Conservation (phyloP, 1,140 invertebrate species). For the Cardiocondyla obscurior region DNA sequence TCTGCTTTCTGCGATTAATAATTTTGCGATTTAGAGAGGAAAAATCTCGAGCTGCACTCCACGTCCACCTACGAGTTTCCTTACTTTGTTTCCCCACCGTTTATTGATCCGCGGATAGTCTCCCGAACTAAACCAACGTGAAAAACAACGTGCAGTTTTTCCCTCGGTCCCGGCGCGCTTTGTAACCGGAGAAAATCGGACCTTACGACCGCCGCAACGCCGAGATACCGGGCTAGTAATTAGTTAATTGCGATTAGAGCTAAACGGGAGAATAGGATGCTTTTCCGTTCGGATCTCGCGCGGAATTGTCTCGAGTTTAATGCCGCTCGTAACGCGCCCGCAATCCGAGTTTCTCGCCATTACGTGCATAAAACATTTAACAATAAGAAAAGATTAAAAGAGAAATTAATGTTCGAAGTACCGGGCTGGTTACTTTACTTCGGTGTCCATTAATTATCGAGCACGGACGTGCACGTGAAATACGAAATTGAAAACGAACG, state of each 20-base stretch:
- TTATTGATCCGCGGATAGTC: constrained; percentile 36
- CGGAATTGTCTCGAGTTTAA: background rate
- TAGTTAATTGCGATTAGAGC: constrained; percentile 56
- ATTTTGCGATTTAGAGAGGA: background rate
- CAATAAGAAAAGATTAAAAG: background rate
- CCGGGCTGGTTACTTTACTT: background rate
- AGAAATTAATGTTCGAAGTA: background rate
- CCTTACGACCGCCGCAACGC: constrained; percentile 47
- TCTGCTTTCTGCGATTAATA: background rate
- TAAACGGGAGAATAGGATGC: constrained; percentile 20
- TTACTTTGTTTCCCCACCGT: constrained; percentile 1
- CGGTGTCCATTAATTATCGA: background rate
- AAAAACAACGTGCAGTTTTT: constrained; percentile 14
- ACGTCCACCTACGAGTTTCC: background rate
- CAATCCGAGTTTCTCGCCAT: background rate
- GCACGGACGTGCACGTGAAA: background rate
- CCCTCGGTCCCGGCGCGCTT: background rate
- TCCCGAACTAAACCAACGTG: background rate
- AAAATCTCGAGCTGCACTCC: background rate
- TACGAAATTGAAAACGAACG: background rate
- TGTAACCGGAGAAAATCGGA: constrained; percentile 60
- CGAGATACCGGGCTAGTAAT: constrained; percentile 44
- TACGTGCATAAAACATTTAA: background rate
- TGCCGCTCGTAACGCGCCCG: background rate
- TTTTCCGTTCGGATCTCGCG: constrained; percentile 8